Evolutionary conservation across 2,888 invertebrate species (phyloP), one percentile per base, ranked within the genome.

Genomic region (Phrixothrix hirtus): DNA sequence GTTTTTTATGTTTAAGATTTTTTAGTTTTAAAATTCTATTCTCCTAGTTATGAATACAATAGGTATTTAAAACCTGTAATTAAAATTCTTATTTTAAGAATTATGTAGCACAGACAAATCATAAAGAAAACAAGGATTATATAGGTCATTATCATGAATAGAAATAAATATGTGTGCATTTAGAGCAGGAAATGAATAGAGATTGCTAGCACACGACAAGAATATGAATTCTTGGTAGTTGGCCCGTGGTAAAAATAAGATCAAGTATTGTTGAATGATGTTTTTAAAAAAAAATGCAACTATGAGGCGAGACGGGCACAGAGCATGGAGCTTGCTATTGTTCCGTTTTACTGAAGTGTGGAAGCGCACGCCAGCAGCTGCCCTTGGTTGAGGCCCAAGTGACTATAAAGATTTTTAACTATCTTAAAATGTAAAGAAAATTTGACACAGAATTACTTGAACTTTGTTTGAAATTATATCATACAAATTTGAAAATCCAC

Each of bases 341-440:
- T 74, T 73, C 67, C 68, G 62, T 73, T 63, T 73, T 72, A 73
- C 73, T 73, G 72, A 67, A 74, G 71, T 74, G 74, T 74, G 68
- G 72, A 69, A 69, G 67, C 72, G 67, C 66, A 68, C 66, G 68
- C 71, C 70, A 69, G 70, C 73, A 72, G 69, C 69, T 70, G 69
- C 66, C 68, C 68, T 70, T 68, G 66, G 65, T 38, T 54, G 48
- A 39, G 57, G 54, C 54, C 39, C 44, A 53, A 50, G 48, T 49
- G 44, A 57, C 37, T 47, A 42, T 29, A 29, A 48, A 34, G 44
- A 54, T 41, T 45, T n/a, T 37, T 41, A 49, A 54, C 48, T 39
- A 54, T 54, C 41, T 49, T 36, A 34, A 44, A 43, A 34, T 42
- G 34, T 41, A 53, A 32, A 26, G 42, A 47, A 53, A 34, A 26